Conservation (phyloP, 2,113 vertebrate species). For the Dromaius novaehollandiae region DNA sequence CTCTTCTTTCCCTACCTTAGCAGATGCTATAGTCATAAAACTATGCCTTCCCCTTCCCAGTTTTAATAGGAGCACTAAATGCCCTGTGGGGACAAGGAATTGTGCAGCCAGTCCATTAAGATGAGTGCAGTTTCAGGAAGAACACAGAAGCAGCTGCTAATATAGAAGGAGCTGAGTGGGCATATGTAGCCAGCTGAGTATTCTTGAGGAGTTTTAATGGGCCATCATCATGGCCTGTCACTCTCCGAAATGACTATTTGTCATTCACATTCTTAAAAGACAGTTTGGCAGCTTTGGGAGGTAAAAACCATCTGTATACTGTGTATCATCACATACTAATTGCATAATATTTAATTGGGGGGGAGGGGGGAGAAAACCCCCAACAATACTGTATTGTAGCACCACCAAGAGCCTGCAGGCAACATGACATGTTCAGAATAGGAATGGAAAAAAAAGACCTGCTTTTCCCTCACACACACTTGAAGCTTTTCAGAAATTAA, state of each 20-base stretch:
- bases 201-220: constrained; percentile 58
- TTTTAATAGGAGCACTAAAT: constrained; percentile 45
- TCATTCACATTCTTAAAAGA: constrained; percentile 53
- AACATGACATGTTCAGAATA: neutral
- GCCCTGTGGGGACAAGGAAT: constrained; percentile 1
- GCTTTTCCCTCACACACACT: neutral
- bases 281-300: constrained; percentile 40
- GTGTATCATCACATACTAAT: constrained; percentile 18
- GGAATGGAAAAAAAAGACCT: neutral
- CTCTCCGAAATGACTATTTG: constrained; percentile 51
- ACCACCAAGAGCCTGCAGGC: constrained; percentile 38
- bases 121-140: constrained; percentile 17
- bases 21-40: neutral
- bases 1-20: neutral
- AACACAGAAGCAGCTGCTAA: constrained; percentile 38
- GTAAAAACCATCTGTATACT: constrained; percentile 51
- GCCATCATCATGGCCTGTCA: constrained; percentile 41
- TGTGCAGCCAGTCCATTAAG: constrained; percentile 51
- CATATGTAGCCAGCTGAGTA: neutral
- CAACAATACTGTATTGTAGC: constrained; percentile 31
- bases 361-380: neutral
- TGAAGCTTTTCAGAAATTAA: neutral
- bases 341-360: constrained; percentile 5
- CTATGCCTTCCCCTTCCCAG: neutral
- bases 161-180: constrained; percentile 48